These are phyloP conservation scores for Drosophila cognata DNA, from an alignment of 2,888 invertebrate species.

Conservation along the genomic window DNA sequence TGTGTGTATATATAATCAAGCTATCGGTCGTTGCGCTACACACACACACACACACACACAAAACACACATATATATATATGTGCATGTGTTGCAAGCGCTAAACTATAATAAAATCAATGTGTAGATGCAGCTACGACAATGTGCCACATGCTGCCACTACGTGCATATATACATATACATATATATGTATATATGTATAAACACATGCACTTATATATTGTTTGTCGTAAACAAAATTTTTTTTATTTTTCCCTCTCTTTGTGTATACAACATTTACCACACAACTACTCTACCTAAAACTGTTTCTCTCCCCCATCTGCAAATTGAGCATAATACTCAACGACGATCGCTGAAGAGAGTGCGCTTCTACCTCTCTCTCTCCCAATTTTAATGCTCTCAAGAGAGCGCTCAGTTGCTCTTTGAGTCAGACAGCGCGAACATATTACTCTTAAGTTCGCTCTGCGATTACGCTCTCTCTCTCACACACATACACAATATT, in stretches of 20 bases:
- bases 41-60: slow-evolving; percentile 17
- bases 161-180: background rate
- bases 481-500: background rate
- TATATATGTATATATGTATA: background rate
- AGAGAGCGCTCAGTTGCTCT: slow-evolving; percentile 8
- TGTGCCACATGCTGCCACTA: slow-evolving; percentile 50
- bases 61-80: background rate
- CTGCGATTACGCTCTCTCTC: background rate
- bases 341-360: slow-evolving; percentile 40
- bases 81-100: slow-evolving; percentile 7
- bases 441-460: background rate
- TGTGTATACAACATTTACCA: background rate
- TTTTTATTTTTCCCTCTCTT: slow-evolving; percentile 28
- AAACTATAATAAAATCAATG: slow-evolving; percentile 56
- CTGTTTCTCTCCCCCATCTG: slow-evolving; percentile 18
- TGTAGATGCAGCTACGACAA: slow-evolving; percentile 52
- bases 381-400: slow-evolving; percentile 14
- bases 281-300: slow-evolving; percentile 31
- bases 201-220: slow-evolving; percentile 52
- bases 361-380: background rate
- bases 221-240: slow-evolving; percentile 66
- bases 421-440: background rate
- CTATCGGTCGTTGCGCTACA: slow-evolving; percentile 60
- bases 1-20: slow-evolving; percentile 5
- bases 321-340: slow-evolving; percentile 24